phyloP scores from a whole-genome alignment of 2,113 vertebrate genomes.

The Nothoprocta perdicaria region DNA sequence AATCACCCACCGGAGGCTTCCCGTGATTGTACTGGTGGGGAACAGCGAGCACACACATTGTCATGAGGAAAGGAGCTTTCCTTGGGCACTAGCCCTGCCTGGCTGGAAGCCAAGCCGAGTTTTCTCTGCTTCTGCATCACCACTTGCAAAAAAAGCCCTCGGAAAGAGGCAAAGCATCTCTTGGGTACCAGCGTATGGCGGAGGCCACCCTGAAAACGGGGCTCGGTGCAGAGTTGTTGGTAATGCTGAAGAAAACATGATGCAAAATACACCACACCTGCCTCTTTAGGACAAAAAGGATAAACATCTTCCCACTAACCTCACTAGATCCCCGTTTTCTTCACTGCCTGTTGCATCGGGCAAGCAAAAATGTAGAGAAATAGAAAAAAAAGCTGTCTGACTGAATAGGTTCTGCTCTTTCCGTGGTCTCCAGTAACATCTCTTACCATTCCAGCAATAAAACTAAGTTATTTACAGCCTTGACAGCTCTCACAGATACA shows the following conservation, averaged over 20 bases:
- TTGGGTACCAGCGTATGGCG: background rate
- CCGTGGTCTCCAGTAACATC: background rate
- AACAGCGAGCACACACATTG: rapidly evolving
- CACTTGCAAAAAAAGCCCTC: background rate
- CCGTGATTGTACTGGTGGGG: background rate
- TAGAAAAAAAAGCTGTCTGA: background rate
- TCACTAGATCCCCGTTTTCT: conserved; percentile 28
- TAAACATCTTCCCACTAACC: background rate
- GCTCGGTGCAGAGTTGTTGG: background rate
- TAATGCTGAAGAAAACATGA: background rate
- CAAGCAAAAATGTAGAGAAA: background rate
- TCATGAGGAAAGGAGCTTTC: background rate
- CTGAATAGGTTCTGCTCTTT: background rate
- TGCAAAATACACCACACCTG: background rate
- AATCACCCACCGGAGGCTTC: background rate
- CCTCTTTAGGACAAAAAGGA: background rate
- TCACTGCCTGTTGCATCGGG: conserved; percentile 23
- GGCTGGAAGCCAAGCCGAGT: background rate
- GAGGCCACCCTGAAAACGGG: background rate
- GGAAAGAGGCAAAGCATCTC: background rate
- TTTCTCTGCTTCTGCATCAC: background rate
- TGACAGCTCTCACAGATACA: conserved; percentile 27
- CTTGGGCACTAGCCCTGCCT: background rate
- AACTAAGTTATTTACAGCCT: conserved; percentile 35
- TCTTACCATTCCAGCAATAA: conserved; percentile 13